Evolutionary conservation across 2,113 vertebrate genomes (phyloP).

Genomic region (Cynocephalus volans): DNA sequence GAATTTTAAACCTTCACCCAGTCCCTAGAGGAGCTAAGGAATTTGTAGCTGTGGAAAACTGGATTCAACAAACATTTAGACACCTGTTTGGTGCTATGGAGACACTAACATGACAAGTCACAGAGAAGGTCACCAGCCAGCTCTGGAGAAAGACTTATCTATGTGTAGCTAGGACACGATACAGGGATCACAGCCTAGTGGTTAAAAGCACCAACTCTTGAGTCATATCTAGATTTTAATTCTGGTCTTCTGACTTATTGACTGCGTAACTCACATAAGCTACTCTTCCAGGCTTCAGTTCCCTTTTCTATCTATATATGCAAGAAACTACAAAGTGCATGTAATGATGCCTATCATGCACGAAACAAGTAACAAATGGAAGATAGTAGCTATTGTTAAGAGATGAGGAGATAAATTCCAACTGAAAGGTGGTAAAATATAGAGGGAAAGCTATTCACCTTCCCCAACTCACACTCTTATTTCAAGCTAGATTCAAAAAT

Average conservation of each 20-base stretch:
- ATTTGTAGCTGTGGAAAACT: neutral
- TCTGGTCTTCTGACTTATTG: neutral
- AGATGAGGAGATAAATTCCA: neutral
- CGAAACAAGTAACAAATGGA: neutral
- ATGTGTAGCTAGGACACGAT: neutral
- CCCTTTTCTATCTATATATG: neutral
- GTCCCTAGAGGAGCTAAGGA: neutral
- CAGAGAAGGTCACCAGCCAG: neutral
- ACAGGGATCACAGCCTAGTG: neutral
- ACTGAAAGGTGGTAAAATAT: neutral
- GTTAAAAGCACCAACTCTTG: neutral
- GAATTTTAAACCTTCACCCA: neutral
- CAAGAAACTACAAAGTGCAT: neutral
- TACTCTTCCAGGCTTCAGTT: neutral
- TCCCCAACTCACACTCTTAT: neutral
- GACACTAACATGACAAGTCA: neutral
- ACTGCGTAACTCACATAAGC: neutral
- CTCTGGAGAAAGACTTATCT: neutral
- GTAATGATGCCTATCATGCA: neutral
- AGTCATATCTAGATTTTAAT: neutral
- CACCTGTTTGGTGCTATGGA: neutral
- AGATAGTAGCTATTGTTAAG: neutral
- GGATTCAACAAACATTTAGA: neutral
- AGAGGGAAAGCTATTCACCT: neutral
- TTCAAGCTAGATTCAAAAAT: constrained; percentile 25